These are phyloP conservation scores for Galeopsomyia nigrocyanea DNA, from an alignment of 2,888 invertebrate genomes.

Conservation along the genomic window DNA sequence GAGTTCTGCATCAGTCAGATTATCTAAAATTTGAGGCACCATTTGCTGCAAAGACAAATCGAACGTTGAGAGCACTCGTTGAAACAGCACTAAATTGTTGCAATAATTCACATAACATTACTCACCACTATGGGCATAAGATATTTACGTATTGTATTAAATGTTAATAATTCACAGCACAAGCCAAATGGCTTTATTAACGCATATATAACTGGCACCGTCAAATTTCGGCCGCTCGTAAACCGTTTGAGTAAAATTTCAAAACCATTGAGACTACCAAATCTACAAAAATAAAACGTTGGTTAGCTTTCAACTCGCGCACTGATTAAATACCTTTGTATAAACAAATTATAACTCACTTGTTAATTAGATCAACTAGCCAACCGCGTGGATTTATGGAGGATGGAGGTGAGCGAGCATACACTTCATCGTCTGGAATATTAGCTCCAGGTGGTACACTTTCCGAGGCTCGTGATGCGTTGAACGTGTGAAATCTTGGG, in stretches of 20 bases:
- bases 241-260: slow-evolving; percentile 87
- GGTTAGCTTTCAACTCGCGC: no score
- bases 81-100: slow-evolving; percentile 1
- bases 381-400: slow-evolving; percentile 91
- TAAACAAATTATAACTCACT: slow-evolving; percentile 67
- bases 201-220: slow-evolving; percentile 83
- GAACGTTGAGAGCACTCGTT: slow-evolving; percentile 8
- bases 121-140: slow-evolving; percentile 91
- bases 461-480: slow-evolving; percentile 83
- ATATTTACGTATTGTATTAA: slow-evolving; percentile 91
- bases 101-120: slow-evolving; percentile 48
- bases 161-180: slow-evolving; percentile 91
- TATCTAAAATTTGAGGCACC: slow-evolving; percentile 90
- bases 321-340: no score
- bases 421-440: slow-evolving; percentile 79
- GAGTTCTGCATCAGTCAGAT: slow-evolving; percentile 93
- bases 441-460: slow-evolving; percentile 75
- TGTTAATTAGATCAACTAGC: slow-evolving; percentile 96
- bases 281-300: slow-evolving; percentile 70
- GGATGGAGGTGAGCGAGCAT: slow-evolving; percentile 83
- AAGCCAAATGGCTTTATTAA: slow-evolving; percentile 92
- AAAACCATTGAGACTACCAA: slow-evolving; percentile 92
- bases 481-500: slow-evolving; percentile 87
- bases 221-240: slow-evolving; percentile 80
- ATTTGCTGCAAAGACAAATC: slow-evolving; percentile 77